Base-by-base conservation (phyloP, 2,797 vertebrate species). In the Cacajao melanocephalus region DNA sequence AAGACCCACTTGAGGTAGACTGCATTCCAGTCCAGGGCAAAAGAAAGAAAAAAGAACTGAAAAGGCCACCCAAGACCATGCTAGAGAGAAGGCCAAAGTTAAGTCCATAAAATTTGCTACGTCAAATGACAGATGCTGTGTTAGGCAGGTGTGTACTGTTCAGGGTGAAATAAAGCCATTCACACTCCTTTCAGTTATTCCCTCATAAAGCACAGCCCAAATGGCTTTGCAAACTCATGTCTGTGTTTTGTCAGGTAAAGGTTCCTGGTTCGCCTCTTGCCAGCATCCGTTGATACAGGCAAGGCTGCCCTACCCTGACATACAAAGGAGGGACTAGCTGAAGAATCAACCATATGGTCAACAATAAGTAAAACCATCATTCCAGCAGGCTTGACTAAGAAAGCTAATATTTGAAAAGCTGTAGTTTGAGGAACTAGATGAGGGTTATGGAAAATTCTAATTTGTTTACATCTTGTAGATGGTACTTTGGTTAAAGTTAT, bases 381-480 rank as follows among this genome's bases (percentile, higher is more conserved):
- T 67, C 24, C 50, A 41, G 44, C 7, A 14, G n/a, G 30, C 57
- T 70, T 76, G 72, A 39, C 46, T 72, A 39, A 75, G 79, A 92
- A 79, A 92, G 76, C 79, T 88, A 95, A 76, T 93, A 86, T 93
- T 88, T 94, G 55, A 83, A 94, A 92, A 67, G 50, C 50, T 73
- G 17, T 76, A 22, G 84, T 75, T 70, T 84, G 75, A 67, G 22
- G 81, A 67, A 83, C 30, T 15, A 64, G 52, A 17, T 28, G 64
- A 95, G 36, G 36, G 22, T 52, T 41, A 11, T 5, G 33, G 13
- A 33, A 89, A 76, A 64, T 82, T 90, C 85, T 87, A 14, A 83
- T 41, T 81, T 55, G 44, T 89, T 75, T 73, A 92, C 2, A 41
- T n/a, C 61, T 88, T 61, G 48, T 41, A 61, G 7, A 87, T 82